Percentiles rank a stretch among this genome's conserved stretches.
Evolutionary conservation across 2,888 invertebrate species (phyloP).

Genomic region (Drosophila anceps): DNA sequence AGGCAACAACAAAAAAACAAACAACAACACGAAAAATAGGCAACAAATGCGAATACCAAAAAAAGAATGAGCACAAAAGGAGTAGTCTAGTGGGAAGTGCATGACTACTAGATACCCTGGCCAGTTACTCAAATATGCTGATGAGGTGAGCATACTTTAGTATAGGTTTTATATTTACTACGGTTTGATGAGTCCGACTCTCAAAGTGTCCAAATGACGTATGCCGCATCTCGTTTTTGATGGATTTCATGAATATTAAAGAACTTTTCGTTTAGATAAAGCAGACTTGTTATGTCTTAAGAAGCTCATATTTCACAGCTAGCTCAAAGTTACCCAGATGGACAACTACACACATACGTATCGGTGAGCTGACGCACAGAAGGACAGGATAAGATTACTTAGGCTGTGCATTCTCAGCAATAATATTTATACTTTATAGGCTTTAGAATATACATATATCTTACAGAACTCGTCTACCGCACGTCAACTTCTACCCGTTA

Average conservation of each 20-base stretch:
- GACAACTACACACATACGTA: too few species aligned
- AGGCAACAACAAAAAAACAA: conserved; percentile 28
- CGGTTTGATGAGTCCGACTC: not conserved
- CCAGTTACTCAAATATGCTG: not conserved
- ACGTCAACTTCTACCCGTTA: not conserved
- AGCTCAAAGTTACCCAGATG: not conserved
- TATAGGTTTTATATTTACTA: not conserved
- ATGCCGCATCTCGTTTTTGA: not conserved
- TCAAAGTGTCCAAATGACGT: not conserved
- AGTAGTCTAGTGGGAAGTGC: not conserved
- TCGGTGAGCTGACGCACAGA: not conserved
- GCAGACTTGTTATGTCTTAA: not conserved
- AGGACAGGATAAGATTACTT: not conserved
- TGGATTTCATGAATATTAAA: not conserved
- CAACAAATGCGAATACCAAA: conserved; percentile 35
- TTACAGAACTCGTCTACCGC: not conserved
- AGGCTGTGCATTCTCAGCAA: not conserved
- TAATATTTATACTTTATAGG: not conserved
- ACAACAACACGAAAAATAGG: conserved; percentile 30
- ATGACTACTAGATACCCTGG: not conserved
- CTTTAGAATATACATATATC: not conserved
- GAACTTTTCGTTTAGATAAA: not conserved
- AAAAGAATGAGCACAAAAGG: conserved; percentile 1
- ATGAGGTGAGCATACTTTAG: not conserved
- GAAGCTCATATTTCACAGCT: not conserved